A percentile compares a stretch with the other conserved stretches of the same genome.
Evolutionary conservation across 2,797 vertebrate genomes (phyloP).

Genomic region (Enteromius anoplus): DNA sequence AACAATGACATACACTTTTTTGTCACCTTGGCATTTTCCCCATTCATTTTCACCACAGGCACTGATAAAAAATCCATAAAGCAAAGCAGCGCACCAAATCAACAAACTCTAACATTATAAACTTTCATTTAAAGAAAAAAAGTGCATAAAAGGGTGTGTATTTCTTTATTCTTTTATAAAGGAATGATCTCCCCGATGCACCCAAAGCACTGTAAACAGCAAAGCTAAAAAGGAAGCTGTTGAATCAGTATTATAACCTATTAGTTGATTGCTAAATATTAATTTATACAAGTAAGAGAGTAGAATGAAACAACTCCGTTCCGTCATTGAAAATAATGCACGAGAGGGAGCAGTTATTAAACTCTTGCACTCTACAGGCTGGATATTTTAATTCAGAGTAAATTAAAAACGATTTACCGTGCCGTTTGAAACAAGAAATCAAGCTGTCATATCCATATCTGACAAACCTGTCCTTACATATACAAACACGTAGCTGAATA

Average conservation of each 20-base stretch:
- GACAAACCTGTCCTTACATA: background rate
- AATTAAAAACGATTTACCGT: background rate
- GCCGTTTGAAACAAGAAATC: background rate
- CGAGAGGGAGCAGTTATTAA: background rate
- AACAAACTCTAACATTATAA: background rate
- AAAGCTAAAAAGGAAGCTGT: background rate
- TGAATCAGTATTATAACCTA: background rate
- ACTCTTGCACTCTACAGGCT: background rate
- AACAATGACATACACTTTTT: constrained; percentile 10
- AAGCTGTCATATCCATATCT: background rate
- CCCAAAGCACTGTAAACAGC: background rate
- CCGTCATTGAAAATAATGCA: background rate
- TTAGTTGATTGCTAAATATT: background rate
- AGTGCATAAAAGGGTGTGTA: background rate
- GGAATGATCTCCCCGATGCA: background rate
- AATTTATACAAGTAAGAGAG: background rate
- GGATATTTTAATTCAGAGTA: background rate
- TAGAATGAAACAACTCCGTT: background rate
- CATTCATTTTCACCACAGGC: background rate
- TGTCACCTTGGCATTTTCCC: background rate
- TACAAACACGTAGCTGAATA: background rate
- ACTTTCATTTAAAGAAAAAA: background rate
- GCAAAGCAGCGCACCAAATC: background rate
- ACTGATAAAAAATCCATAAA: background rate
- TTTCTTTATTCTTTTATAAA: background rate